These are phyloP conservation scores for Patiria miniata DNA, from an alignment of 35 echinoderm and acorn worm species.

Conservation along the genomic window DNA sequence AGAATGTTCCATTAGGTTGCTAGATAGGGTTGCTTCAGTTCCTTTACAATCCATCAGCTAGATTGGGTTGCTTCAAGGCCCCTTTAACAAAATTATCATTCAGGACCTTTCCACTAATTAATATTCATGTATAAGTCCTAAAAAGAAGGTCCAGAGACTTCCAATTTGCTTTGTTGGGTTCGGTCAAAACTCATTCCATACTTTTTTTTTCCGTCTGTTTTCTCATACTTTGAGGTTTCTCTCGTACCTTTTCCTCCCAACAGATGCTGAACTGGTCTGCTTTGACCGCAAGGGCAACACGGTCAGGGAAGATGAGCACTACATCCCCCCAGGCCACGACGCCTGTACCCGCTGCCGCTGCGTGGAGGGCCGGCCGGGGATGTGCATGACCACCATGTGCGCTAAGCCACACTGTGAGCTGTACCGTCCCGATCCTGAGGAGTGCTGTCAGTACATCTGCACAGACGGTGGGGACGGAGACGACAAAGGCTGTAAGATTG, in stretches of 20 bases:
- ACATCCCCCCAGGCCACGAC: conserved; percentile 48
- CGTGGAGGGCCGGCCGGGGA: conserved; percentile 30
- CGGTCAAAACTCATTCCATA: no score
- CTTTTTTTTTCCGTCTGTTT: no score
- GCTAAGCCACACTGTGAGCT: conserved; percentile 39
- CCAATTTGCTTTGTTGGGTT: no score
- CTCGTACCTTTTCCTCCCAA: not conserved
- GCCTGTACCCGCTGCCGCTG: conserved; percentile 51
- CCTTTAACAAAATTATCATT: no score
- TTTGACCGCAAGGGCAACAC: conserved; percentile 34
- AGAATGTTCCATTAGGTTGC: no score
- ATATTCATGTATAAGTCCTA: no score
- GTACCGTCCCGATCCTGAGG: conserved; percentile 33
- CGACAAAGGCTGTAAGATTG: not conserved
- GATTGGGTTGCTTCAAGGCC: no score
- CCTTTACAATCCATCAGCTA: no score
- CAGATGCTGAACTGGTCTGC: conserved; percentile 42
- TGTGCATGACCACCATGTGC: conserved; percentile 45
- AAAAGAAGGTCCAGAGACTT: no score
- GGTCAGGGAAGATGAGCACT: conserved; percentile 34
- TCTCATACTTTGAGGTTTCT: no score
- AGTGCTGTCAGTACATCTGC: conserved; percentile 57
- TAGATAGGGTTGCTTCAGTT: no score
- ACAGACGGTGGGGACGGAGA: conserved; percentile 15
- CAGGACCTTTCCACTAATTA: no score